A percentile compares a stretch with the other conserved stretches of the same genome.
Evolutionary conservation across 1,140 invertebrate genomes (phyloP).

Genomic region (Panagrolaimus sp.): DNA sequence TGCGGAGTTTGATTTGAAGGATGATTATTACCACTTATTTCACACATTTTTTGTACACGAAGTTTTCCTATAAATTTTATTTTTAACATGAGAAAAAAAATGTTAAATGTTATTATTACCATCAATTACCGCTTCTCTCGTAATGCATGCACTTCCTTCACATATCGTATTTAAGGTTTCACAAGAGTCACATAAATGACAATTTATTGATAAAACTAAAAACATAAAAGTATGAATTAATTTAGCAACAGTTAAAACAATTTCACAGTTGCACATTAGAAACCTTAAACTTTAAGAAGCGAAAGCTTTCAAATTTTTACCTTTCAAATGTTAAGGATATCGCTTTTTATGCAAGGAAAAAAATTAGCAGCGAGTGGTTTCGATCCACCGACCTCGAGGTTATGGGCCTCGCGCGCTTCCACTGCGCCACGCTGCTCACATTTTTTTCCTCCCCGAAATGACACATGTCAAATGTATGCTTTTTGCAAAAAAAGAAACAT

Average conservation of each 20-base stretch:
- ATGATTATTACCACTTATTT: constrained; percentile 15
- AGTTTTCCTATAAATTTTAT: not conserved
- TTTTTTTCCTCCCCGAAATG: not conserved
- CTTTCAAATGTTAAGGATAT: too few relatives aligned
- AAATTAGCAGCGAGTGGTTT: constrained; percentile 82
- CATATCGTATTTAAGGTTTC: constrained; percentile 7
- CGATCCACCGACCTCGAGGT: constrained; percentile 91
- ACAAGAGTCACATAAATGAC: constrained; percentile 24
- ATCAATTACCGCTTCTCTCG: constrained; percentile 18
- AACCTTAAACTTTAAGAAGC: too few relatives aligned
- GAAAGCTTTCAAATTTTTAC: too few relatives aligned
- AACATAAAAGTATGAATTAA: not conserved
- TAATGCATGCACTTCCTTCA: constrained; percentile 22
- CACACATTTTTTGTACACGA: constrained; percentile 26
- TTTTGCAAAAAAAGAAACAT: too few relatives aligned
- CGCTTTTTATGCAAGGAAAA: too few relatives aligned
- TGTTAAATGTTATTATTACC: not conserved
- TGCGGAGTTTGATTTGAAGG: not conserved
- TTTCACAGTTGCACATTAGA: too few relatives aligned
- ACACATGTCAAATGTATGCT: too few relatives aligned
- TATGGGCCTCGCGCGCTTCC: constrained; percentile 94
- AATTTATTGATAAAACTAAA: constrained; percentile 16
- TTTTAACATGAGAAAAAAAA: not conserved
- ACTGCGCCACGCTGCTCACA: constrained; percentile 86
- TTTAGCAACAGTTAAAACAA: too few relatives aligned